phyloP scores from a whole-genome alignment of 2,113 vertebrate genomes.

The Todiramphus saurophagus region DNA sequence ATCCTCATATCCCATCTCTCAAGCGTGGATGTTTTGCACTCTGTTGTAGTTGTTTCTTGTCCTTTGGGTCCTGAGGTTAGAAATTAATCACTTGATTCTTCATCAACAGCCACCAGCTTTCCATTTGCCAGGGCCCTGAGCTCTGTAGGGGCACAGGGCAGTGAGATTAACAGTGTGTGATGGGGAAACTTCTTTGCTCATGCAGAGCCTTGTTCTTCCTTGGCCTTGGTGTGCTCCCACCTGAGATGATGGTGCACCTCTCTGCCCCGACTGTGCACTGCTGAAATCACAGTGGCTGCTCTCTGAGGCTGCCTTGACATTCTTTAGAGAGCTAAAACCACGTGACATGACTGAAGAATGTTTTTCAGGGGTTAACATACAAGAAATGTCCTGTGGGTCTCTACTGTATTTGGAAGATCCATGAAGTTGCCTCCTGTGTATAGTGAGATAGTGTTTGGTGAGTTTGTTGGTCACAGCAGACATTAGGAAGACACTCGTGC shows the following conservation, averaged over 20 bases:
- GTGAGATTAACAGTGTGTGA: not conserved
- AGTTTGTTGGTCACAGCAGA: not conserved
- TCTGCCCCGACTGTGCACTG: not conserved
- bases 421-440: not conserved
- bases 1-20: not conserved
- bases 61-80: not conserved
- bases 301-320: not conserved
- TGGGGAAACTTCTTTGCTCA: not conserved
- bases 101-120: not conserved
- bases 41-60: not conserved
- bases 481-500: not conserved
- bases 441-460: not conserved
- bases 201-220: not conserved
- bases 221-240: not conserved
- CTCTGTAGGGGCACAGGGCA: not conserved
- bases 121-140: not conserved
- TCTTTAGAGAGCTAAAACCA: not conserved
- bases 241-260: not conserved
- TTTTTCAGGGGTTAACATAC: not conserved
- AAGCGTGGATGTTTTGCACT: not conserved
- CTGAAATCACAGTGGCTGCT: not conserved
- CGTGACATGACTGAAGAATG: rapidly evolving
- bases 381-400: not conserved
- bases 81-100: not conserved
- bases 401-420: not conserved